Evolutionary conservation across 2,113 vertebrate species (phyloP).

Genomic region (Nyctereutes procyonoides): DNA sequence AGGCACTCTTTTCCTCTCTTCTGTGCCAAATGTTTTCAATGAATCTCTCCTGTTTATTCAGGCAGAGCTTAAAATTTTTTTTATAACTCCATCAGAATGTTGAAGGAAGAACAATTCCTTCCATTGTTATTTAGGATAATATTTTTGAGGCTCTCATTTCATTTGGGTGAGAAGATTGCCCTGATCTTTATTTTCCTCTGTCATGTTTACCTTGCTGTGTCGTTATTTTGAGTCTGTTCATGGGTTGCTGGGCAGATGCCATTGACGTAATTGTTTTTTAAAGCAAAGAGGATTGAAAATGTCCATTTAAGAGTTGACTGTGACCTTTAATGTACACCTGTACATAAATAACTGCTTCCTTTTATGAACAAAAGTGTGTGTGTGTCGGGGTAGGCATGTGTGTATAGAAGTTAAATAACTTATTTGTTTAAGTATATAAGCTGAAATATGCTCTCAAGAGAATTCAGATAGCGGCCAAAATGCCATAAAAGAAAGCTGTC

Average conservation of each 20-base stretch:
- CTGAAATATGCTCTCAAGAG: slow-evolving; percentile 34
- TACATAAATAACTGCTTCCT: not conserved
- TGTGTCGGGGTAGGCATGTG: not conserved
- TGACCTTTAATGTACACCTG: not conserved
- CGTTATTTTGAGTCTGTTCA: slow-evolving; percentile 22
- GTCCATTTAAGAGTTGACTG: not conserved
- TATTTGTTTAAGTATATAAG: not conserved
- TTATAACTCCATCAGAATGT: not conserved
- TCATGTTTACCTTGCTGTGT: not conserved
- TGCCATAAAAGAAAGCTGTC: slow-evolving; percentile 18
- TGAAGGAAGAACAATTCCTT: not conserved
- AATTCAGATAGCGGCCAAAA: slow-evolving; percentile 13
- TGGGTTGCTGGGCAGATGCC: not conserved
- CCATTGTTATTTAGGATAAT: slow-evolving; percentile 9
- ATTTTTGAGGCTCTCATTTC: not conserved
- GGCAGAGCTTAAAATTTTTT: not conserved
- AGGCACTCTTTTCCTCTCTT: not conserved
- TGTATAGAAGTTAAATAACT: not conserved
- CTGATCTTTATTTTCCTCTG: not conserved
- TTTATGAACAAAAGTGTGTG: not conserved
- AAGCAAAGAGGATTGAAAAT: slow-evolving; percentile 26
- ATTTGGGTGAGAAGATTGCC: not conserved
- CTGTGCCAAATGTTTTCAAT: not conserved
- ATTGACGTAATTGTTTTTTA: slow-evolving; percentile 2
- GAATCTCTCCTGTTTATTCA: slow-evolving; percentile 33